These are phyloP conservation scores for Macrosoma leucophasiata DNA, from an alignment of 2,888 invertebrate species.

Conservation along the genomic window DNA sequence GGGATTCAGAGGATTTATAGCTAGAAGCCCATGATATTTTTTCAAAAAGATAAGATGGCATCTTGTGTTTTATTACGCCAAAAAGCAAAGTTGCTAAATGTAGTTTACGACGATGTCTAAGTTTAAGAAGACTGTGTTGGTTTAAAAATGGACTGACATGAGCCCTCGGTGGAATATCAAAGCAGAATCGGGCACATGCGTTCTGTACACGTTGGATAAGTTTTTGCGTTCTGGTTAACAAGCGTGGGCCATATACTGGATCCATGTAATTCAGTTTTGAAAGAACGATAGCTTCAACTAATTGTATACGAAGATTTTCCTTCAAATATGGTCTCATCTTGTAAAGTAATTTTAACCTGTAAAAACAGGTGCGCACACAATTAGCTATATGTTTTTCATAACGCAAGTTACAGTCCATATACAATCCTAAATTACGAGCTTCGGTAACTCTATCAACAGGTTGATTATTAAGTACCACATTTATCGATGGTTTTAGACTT, in stretches of 20 bases:
- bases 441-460: neutral
- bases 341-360: neutral
- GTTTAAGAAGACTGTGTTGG: neutral
- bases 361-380: neutral
- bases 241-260: neutral
- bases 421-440: neutral
- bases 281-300: too few relatives aligned
- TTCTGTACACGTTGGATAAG: slow-evolving; percentile 3
- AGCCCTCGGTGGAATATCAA: neutral
- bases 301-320: too few relatives aligned
- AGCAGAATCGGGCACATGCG: too few relatives aligned
- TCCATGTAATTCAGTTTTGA: too few relatives aligned
- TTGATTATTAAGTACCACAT: neutral
- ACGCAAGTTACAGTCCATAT: neutral
- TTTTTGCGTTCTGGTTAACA: neutral
- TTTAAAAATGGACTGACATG: neutral
- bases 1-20: neutral
- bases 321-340: neutral
- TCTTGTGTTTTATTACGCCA: neutral
- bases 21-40: neutral
- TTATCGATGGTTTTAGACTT: neutral
- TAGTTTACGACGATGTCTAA: neutral
- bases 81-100: neutral
- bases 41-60: neutral
- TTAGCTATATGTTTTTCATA: slow-evolving; percentile 1